phyloP scores from a whole-genome alignment of 2,113 vertebrate genomes.

The Stegostoma tigrinum region DNA sequence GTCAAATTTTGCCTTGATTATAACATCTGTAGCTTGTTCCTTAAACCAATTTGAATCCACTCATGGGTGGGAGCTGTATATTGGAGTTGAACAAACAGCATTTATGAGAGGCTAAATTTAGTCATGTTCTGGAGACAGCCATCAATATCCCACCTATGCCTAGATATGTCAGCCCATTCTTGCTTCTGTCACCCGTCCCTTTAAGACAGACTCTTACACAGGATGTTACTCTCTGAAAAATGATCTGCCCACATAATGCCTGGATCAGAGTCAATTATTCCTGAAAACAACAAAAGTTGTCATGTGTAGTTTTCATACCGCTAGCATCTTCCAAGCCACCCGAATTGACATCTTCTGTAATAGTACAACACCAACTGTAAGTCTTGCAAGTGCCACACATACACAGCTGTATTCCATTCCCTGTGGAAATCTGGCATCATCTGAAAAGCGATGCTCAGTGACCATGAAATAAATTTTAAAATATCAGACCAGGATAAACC shows the following conservation, averaged over 20 bases:
- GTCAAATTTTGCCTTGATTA: too few relatives aligned
- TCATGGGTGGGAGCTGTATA: not conserved
- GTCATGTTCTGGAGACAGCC: too few relatives aligned
- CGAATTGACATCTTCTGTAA: not conserved
- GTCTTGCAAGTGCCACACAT: not conserved
- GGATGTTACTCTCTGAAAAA: not conserved
- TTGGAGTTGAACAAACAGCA: not conserved
- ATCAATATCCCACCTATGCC: not conserved
- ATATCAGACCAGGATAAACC: too few relatives aligned
- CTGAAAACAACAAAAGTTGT: not conserved
- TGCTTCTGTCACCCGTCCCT: not conserved
- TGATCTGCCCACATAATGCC: not conserved
- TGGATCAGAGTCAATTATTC: not conserved
- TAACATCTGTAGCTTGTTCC: too few relatives aligned
- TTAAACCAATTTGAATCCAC: not conserved
- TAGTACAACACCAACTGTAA: not conserved
- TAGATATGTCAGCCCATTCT: not conserved
- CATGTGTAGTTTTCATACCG: not conserved
- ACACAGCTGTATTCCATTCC: not conserved
- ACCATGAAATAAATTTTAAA: not conserved
- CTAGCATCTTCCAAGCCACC: not conserved
- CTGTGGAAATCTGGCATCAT: not conserved
- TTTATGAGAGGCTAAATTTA: not conserved
- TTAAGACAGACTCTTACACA: not conserved
- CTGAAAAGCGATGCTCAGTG: not conserved